Evolutionary conservation across 2,888 invertebrate species (phyloP), one percentile per base, ranked within the genome.

Genomic region (Phasia obesa): DNA sequence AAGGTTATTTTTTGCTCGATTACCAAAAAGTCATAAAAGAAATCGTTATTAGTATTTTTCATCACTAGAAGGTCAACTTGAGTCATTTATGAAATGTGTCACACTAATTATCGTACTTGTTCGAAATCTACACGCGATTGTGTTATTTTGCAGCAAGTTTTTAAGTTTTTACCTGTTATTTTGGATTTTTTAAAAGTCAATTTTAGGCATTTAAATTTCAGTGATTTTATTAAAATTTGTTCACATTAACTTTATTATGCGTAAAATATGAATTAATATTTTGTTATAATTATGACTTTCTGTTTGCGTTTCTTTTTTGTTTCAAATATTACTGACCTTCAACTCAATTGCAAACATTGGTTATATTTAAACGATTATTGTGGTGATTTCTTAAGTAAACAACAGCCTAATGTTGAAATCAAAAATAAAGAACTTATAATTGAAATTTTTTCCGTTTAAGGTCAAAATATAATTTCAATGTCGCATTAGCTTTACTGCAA

Each of bases 241-340:
- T n/a, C 15, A 23, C 9, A 55, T 60, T 67, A 49, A 42, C 55
- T 74, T 78, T 78, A 75, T 79, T 84, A 85, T 79, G 86, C 87
- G 83, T 88, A 85, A 87, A 88, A 85, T 88, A 88, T 88, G 86
- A 84, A 83, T 79, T 74, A 59, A 65, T 44, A 76, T 69, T 55
- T 69, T 44, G 21, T 21, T 9, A 67, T 67, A 35, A 31, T 11
- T 6, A 19, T 38, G 27, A 47, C 15, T 49, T 17, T 38, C 3
- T n/a, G 4, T n/a, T 42, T 4, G n/a, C 4, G 13, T 2, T 17
- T 53, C 53, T 62, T 47, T 53, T 60, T 62, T 47, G 27, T 47
- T 51, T 49, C 19, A 23, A 49, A 35, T 19, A n/a, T n/a, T n/a
- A n/a, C 13, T 70, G 78, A 59, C 82, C 82, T 82, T 82, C 74